Conservation (phyloP, 2,888 invertebrate genomes). For the Crocallis elinguaria region DNA sequence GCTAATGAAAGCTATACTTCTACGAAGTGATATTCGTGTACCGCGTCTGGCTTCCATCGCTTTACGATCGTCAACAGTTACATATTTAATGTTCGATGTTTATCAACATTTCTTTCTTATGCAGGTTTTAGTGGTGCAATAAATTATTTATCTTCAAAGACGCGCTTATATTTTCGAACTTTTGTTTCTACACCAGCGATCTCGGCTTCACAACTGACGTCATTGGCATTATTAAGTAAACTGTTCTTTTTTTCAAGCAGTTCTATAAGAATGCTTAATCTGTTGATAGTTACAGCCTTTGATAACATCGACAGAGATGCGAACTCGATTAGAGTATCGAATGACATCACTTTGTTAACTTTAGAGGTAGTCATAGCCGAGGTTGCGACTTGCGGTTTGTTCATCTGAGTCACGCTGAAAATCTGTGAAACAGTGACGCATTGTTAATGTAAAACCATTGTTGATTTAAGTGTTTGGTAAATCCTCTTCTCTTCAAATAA, state of each 20-base stretch:
- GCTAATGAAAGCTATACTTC: conserved; percentile 51
- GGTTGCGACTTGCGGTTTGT: conserved; percentile 55
- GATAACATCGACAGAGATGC: conserved; percentile 67
- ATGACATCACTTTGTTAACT: conserved; percentile 65
- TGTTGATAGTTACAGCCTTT: conserved; percentile 51
- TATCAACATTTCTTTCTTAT: conserved; percentile 85
- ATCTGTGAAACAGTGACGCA: conserved; percentile 61
- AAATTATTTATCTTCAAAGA: conserved; percentile 84
- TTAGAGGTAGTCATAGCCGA: conserved; percentile 48
- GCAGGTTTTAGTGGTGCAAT: conserved; percentile 81
- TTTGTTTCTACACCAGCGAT: conserved; percentile 69
- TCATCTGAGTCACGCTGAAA: conserved; percentile 68
- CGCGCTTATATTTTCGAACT: conserved; percentile 79
- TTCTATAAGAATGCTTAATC: conserved; percentile 47
- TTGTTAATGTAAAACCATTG: conserved; percentile 40
- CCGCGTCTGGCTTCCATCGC: conserved; percentile 77
- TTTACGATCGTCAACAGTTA: conserved; percentile 84
- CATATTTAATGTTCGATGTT: conserved; percentile 84
- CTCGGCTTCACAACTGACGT: conserved; percentile 57
- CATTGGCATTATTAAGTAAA: conserved; percentile 65
- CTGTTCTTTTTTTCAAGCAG: conserved; percentile 53
- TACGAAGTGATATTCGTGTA: conserved; percentile 64
- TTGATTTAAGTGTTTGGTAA: conserved; percentile 33
- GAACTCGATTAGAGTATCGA: conserved; percentile 54
- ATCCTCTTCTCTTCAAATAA: conserved; percentile 24